Conservation (phyloP, 2,113 vertebrate genomes). For the Bufo bufo region DNA sequence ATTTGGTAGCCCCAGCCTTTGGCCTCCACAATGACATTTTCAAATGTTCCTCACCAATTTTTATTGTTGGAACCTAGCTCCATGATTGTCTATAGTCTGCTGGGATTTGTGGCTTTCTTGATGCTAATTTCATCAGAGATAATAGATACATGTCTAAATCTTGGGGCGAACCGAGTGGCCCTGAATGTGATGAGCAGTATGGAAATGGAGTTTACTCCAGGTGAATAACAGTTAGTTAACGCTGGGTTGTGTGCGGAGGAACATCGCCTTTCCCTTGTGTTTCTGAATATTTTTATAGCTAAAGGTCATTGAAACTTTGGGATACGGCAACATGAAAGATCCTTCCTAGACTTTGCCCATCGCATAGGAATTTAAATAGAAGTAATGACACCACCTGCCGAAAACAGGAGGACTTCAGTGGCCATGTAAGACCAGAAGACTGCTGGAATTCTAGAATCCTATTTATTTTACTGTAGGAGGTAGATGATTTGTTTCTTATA, state of each 20-base stretch:
- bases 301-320: not conserved
- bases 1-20: no score
- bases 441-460: not conserved
- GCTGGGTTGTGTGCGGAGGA: not conserved
- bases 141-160: not conserved
- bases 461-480: not conserved
- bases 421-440: not conserved
- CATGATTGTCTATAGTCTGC: not conserved
- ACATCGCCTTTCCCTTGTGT: not conserved
- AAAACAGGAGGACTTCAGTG: not conserved
- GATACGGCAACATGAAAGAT: not conserved
- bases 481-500: not conserved
- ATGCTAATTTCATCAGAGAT: not conserved
- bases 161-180: not conserved
- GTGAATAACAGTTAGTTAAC: not conserved
- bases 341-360: not conserved
- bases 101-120: not conserved
- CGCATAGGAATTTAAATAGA: not conserved
- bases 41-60: no score
- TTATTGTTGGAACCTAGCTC: no score
- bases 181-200: not conserved
- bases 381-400: not conserved
- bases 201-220: not conserved
- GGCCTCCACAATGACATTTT: no score
- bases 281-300: not conserved